A percentile compares a stretch with the other conserved stretches of the same genome.
phyloP scores from a whole-genome alignment of 2,888 invertebrate species.

The Unio delphinus region DNA sequence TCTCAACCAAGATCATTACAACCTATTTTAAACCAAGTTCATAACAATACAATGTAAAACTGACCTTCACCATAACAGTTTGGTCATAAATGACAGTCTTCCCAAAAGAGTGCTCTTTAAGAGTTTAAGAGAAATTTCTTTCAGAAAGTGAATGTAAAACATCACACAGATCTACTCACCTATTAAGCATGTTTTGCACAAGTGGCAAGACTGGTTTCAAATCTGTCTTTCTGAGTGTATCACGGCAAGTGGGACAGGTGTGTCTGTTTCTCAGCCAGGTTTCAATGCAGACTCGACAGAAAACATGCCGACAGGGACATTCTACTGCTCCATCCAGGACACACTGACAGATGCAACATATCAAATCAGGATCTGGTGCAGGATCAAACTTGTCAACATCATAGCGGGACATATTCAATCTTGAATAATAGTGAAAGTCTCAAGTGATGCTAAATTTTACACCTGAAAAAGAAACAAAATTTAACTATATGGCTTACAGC shows the following conservation, averaged over 20 bases:
- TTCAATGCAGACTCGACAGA: constrained; percentile 62
- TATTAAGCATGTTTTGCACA: constrained; percentile 63
- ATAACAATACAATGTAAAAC: too few relatives aligned
- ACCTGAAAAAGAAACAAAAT: too few relatives aligned
- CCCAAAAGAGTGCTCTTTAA: too few relatives aligned
- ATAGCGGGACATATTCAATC: constrained; percentile 47
- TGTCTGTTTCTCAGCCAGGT: constrained; percentile 50
- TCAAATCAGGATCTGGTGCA: constrained; percentile 59
- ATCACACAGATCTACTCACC: constrained; percentile 10
- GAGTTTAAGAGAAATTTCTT: too few relatives aligned
- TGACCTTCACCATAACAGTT: too few relatives aligned
- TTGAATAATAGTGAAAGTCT: neutral
- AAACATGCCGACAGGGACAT: constrained; percentile 66
- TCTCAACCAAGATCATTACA: too few relatives aligned
- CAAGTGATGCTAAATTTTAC: too few relatives aligned
- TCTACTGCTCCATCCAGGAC: constrained; percentile 61
- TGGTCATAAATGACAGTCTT: too few relatives aligned
- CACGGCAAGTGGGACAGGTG: constrained; percentile 63
- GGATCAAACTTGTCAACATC: constrained; percentile 64
- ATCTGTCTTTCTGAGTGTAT: constrained; percentile 30
- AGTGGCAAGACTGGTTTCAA: constrained; percentile 59
- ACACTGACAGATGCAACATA: constrained; percentile 66
- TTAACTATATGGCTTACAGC: too few relatives aligned
- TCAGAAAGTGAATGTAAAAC: too few relatives aligned
- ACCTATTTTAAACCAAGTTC: too few relatives aligned